Evolutionary conservation across 2,113 vertebrate genomes (phyloP).

Genomic region (Pedionomus torquatus): DNA sequence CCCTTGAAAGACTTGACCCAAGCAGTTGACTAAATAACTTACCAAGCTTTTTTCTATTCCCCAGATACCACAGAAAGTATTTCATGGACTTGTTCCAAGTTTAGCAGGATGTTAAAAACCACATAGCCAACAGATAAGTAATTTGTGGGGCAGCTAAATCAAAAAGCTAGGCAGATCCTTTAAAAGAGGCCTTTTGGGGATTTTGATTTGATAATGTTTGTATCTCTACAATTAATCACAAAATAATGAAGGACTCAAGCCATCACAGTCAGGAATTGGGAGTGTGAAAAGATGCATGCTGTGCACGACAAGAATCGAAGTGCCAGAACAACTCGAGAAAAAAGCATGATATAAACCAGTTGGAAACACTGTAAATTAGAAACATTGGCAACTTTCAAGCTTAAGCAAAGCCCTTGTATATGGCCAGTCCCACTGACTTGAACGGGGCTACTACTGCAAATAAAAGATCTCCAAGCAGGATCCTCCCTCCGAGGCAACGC

Average conservation of each 20-base stretch:
- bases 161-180: conserved; percentile 43
- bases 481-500: neutral
- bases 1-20: conserved; percentile 14
- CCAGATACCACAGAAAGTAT: conserved; percentile 49
- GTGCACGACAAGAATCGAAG: conserved; percentile 11
- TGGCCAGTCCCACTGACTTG: neutral
- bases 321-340: conserved; percentile 6
- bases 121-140: conserved; percentile 60
- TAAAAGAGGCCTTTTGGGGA: conserved; percentile 8
- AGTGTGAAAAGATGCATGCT: conserved; percentile 28
- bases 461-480: neutral
- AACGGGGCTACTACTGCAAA: neutral
- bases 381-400: neutral
- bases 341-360: neutral
- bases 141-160: conserved; percentile 46
- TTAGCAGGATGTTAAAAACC: conserved; percentile 65
- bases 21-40: neutral
- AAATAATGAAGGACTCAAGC: conserved; percentile 36
- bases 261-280: neutral
- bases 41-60: conserved; percentile 17
- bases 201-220: conserved; percentile 44
- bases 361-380: neutral
- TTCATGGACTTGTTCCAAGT: conserved; percentile 50
- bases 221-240: conserved; percentile 48
- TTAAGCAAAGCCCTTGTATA: neutral